phyloP scores from a whole-genome alignment of 1,140 invertebrate species.

The Drosophila insularis region DNA sequence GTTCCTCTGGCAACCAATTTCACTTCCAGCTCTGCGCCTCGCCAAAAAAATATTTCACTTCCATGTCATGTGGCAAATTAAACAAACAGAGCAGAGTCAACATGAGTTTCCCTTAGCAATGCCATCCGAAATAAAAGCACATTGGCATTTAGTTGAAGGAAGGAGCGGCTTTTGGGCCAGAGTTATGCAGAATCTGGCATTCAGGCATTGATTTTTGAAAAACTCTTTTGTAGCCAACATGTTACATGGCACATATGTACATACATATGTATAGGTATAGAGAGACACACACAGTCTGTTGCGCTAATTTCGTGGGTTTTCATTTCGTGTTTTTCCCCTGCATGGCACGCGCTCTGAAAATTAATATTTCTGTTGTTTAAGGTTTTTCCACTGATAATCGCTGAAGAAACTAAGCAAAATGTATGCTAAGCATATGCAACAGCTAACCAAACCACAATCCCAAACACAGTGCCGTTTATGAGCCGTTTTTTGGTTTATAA shows the following conservation, averaged over 20 bases:
- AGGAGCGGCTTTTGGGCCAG: neutral
- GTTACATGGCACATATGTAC: neutral
- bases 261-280: no score
- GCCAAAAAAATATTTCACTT: neutral
- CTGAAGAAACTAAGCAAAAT: slow-evolving; percentile 41
- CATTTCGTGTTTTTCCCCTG: slow-evolving; percentile 62
- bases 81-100: neutral
- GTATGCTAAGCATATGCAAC: slow-evolving; percentile 75
- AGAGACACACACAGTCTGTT: neutral
- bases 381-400: slow-evolving; percentile 68
- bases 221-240: slow-evolving; percentile 32
- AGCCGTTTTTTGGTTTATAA: slow-evolving; percentile 69
- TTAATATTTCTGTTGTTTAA: slow-evolving; percentile 70
- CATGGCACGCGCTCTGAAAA: slow-evolving; percentile 74
- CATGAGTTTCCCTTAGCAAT: neutral
- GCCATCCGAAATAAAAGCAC: neutral
- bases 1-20: neutral
- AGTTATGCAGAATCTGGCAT: neutral
- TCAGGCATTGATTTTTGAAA: slow-evolving; percentile 32
- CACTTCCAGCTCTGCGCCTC: neutral
- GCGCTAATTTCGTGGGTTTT: slow-evolving; percentile 28
- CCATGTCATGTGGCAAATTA: neutral
- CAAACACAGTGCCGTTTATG: slow-evolving; percentile 69
- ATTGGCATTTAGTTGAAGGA: no score
- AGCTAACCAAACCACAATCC: slow-evolving; percentile 1